Evolutionary conservation across 2,888 invertebrate species (phyloP).

Genomic region (Phasia obesa): DNA sequence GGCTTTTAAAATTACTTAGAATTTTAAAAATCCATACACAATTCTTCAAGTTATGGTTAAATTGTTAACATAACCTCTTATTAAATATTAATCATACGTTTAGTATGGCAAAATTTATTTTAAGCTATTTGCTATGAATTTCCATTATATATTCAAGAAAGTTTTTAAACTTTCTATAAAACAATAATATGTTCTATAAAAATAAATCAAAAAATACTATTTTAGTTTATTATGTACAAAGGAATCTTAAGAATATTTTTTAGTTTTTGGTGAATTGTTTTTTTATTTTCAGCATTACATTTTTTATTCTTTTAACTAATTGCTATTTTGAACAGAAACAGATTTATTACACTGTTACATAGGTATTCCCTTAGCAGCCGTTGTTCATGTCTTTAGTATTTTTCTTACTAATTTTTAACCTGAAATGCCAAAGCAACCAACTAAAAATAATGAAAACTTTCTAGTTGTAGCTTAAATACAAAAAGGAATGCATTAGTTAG

Average conservation of each 20-base stretch:
- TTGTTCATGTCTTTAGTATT: not conserved
- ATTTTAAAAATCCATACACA: not conserved
- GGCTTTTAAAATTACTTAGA: not conserved
- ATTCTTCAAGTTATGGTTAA: not conserved
- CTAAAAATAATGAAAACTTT: not conserved
- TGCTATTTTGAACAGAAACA: too few relatives aligned
- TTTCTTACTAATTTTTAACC: not conserved
- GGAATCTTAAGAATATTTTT: too few relatives aligned
- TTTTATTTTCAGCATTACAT: too few relatives aligned
- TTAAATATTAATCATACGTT: conserved; percentile 4
- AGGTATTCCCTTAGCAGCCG: too few relatives aligned
- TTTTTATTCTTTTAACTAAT: too few relatives aligned
- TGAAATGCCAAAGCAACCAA: not conserved
- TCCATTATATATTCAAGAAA: not conserved
- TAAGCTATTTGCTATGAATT: not conserved
- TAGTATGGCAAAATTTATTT: not conserved
- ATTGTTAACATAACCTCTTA: not conserved
- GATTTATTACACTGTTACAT: too few relatives aligned
- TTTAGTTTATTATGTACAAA: not conserved
- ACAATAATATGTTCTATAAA: too few relatives aligned
- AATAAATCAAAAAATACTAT: not conserved
- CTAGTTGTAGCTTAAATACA: not conserved
- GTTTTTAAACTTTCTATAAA: not conserved
- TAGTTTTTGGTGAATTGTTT: too few relatives aligned
- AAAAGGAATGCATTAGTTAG: not conserved